A percentile compares a stretch with the other conserved stretches of the same genome.
These are phyloP conservation scores for Plumapathes pennacea DNA, from an alignment of 92 coral and sea anemone species.

Conservation along the genomic window DNA sequence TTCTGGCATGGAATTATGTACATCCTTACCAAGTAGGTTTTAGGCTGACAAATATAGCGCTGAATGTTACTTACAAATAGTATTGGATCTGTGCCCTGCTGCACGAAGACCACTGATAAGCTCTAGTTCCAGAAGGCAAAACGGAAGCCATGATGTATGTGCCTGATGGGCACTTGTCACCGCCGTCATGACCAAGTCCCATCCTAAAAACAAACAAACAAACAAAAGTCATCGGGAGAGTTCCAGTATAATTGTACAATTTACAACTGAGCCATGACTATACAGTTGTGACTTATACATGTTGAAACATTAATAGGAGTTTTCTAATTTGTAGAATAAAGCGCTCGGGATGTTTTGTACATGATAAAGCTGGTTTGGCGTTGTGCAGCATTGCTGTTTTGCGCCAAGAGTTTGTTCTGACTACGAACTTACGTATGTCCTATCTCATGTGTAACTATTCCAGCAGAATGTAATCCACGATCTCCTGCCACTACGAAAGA, in stretches of 20 bases:
- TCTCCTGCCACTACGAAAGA: not conserved
- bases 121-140: slow-evolving; percentile 14
- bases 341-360: no score
- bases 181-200: slow-evolving; percentile 55
- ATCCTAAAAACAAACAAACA: slow-evolving; percentile 8
- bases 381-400: no score
- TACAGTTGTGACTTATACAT: no score
- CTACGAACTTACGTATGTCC: slow-evolving; percentile 5
- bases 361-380: no score
- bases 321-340: no score
- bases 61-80: slow-evolving; percentile 23
- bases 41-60: no score
- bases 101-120: slow-evolving; percentile 61
- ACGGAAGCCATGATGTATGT: slow-evolving; percentile 43
- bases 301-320: no score
- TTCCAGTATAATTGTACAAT: no score
- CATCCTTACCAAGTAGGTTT: no score
- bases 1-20: no score
- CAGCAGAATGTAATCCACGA: slow-evolving; percentile 1
- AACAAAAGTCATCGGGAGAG: not conserved
- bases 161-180: slow-evolving; percentile 31
- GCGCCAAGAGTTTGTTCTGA: no score
- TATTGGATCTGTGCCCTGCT: slow-evolving; percentile 26
- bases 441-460: slow-evolving; percentile 3
- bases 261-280: no score